Base-by-base conservation (phyloP, 1,140 invertebrate species). In the Danaus melanippus region DNA sequence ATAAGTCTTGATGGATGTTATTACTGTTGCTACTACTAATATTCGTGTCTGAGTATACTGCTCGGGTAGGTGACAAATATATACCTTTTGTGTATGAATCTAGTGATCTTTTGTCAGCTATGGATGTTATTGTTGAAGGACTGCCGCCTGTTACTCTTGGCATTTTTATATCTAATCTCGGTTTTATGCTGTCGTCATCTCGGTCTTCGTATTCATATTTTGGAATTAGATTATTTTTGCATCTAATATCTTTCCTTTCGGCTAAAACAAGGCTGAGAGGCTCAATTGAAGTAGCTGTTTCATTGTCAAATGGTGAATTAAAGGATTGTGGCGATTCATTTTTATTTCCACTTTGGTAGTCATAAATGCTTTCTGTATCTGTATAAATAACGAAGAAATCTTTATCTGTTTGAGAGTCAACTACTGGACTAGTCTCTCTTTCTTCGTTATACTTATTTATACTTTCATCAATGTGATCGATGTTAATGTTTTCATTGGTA, bases 321-420 rank as follows among this genome's bases (percentile, higher is more conserved):
- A 3, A 3, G 15, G 15, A 15, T 15, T 15, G 15, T 15, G 15
- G 15, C 15, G 56, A 42, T 40, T 56, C 60, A 17, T 58, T 62
- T 40, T 65, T 39, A 43, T 46, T 41, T 21, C 57, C 52, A 10
- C 44, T 53, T 46, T 55, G 60, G 11, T 57, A 62, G 9, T 52
- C 48, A 32, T 47, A 50, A 47, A 56, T 70, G 43, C 56, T 69
- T 43, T 67, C 64, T 58, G 67, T 80, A 41, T 81, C 78, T 56
- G 68, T 71, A 44, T 71, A 79, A 46, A 79, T 79, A 45, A 79
- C 54, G 62, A 79, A 77, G 43, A 81, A 65, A 62, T 77, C 73
- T 53, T 73, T 74, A 42, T 78, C 70, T 51, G 62, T 55, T 46
- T 60, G 56, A 40, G 64, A 71, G 8, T 53, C 49, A 45, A 50